Base-by-base conservation (phyloP, 2,797 vertebrate genomes). In the Ateles fusciceps region DNA sequence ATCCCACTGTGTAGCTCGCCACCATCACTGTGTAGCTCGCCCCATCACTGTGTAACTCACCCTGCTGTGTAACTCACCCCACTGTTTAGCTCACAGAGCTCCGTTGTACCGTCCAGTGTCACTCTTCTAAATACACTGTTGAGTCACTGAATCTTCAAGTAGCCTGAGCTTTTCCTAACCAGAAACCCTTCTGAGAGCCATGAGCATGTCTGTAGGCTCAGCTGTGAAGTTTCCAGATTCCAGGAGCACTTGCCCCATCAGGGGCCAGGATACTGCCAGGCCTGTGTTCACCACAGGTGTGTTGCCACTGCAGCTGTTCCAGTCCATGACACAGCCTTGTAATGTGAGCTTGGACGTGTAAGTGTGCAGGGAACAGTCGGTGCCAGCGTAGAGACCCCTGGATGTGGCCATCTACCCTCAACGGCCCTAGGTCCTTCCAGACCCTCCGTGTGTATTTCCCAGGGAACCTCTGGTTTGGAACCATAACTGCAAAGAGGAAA, bases 321-420 rank as follows among this genome's bases (percentile, higher is more conserved):
- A 36, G 22, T 71, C 19, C 11, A 11, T 22, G 21, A 39, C 36
- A 14, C 19, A 26, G 11, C 12, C 22, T 74, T 26, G 36, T 11
- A 13, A 42, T 14, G 11, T 42, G 11, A 98, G 98, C 95, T 98
- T 98, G 98, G 98, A 98, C 57, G 95, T 97, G 92, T 92, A 98
- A 13, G 96, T 99, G 96, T 97, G 98, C 57, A 94, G 96, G 42
- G 97, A 96, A 94, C 97, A 98, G 98, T 98, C 98, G 39, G 92
- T 98, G 80, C 98, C 97, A 96, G 99, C 99, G 98, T 98, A 99
- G 84, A 98, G 99, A 72, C 98, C 98, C 57, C 68, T 2, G 5
- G n/a, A 17, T 1, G 5, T 30, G 99, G 98, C 92, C 99, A 98
- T 89, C 99, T 98, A 87, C 98, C 99, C 98, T 5, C 15, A 24